Conservation (phyloP, 2,888 invertebrate species). For the Anorthoa munda region DNA sequence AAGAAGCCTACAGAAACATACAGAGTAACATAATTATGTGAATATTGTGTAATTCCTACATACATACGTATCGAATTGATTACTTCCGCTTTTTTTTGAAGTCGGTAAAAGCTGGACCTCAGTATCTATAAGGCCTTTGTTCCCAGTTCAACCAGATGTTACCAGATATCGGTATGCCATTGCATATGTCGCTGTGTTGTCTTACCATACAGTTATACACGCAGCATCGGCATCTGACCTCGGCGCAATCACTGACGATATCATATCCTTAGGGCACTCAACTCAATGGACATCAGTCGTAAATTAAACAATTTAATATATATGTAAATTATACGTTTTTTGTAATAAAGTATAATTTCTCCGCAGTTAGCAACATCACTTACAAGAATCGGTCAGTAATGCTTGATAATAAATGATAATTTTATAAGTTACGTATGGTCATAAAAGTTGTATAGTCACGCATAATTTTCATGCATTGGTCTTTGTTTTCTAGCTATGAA, state of each 20-base stretch:
- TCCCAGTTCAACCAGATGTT: not conserved
- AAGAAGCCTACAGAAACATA: no score
- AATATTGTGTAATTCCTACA: no score
- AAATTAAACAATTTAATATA: not conserved
- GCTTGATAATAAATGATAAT: not conserved
- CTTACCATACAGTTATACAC: not conserved
- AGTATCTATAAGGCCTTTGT: no score
- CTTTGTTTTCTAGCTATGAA: not conserved
- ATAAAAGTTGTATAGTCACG: not conserved
- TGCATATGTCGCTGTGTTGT: not conserved
- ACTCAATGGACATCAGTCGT: constrained; percentile 1
- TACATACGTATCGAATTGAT: no score
- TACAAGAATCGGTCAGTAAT: no score
- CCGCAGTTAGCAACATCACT: not conserved
- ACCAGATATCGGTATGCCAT: not conserved
- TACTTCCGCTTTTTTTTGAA: no score
- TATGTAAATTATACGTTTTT: not conserved
- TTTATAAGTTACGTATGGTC: not conserved
- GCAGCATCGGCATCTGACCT: constrained; percentile 32
- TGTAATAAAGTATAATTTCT: constrained; percentile 5
- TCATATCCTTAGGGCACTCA: constrained; percentile 31
- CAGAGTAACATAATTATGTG: no score
- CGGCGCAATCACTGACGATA: constrained; percentile 25
- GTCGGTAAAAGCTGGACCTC: no score
- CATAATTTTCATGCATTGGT: not conserved